Percentiles rank a stretch among this genome's conserved stretches.
Conservation (phyloP, 2,888 invertebrate species). For the Alitta virens region DNA sequence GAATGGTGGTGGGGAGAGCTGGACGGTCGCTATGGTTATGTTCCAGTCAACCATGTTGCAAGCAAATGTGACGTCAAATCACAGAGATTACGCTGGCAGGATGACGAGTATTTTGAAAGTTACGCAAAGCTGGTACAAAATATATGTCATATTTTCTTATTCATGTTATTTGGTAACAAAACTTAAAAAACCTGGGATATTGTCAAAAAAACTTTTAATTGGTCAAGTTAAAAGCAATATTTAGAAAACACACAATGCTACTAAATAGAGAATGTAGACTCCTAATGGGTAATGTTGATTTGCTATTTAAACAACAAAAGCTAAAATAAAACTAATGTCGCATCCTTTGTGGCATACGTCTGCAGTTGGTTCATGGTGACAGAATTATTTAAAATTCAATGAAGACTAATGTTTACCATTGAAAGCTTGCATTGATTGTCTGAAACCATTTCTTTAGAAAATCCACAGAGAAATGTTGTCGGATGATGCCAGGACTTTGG, state of each 20-base stretch:
- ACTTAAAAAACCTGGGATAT: too few species aligned
- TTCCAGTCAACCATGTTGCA: constrained; percentile 35
- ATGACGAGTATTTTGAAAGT: constrained; percentile 39
- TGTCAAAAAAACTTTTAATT: too few species aligned
- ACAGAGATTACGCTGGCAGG: constrained; percentile 29
- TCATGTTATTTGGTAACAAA: background rate
- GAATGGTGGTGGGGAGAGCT: constrained; percentile 40
- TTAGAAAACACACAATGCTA: too few species aligned
- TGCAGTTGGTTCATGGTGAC: too few species aligned
- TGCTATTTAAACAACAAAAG: too few species aligned
- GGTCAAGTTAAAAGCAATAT: too few species aligned
- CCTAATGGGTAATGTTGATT: too few species aligned
- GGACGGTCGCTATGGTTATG: constrained; percentile 33
- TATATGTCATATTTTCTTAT: background rate
- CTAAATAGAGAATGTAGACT: too few species aligned
- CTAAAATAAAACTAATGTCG: too few species aligned
- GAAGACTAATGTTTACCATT: background rate
- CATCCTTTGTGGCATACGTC: too few species aligned
- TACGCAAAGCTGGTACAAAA: constrained; percentile 33
- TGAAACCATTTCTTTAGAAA: constrained; percentile 24
- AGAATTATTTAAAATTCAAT: too few species aligned
- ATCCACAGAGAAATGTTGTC: constrained; percentile 37
- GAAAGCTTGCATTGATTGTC: background rate
- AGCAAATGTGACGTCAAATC: constrained; percentile 11
- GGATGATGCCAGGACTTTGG: constrained; percentile 31